Conservation (phyloP, 1,140 invertebrate species). For the Telenomus remus region DNA sequence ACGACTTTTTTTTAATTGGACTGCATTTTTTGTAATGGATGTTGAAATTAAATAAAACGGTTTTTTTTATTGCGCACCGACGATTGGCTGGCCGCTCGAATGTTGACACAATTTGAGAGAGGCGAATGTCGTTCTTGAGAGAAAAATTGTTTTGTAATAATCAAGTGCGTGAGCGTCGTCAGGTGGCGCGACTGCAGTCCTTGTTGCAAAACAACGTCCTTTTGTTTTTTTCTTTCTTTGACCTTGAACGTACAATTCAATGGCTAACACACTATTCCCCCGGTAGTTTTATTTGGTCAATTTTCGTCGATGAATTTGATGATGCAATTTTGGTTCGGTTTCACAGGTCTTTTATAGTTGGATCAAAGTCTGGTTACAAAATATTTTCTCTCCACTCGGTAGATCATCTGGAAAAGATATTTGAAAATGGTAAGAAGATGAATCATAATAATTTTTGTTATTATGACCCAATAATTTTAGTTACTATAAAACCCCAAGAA, state of each 20-base stretch:
- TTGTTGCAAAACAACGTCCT: no score
- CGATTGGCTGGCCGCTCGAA: conserved; percentile 1
- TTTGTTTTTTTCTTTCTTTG: no score
- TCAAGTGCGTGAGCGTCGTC: no score
- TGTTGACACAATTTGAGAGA: not conserved
- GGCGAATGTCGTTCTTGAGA: not conserved
- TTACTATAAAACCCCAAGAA: no score
- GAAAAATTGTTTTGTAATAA: no score
- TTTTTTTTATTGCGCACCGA: not conserved
- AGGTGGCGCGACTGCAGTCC: no score
- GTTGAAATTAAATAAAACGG: not conserved
- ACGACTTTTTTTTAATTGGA: not conserved
- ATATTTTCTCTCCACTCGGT: conserved; percentile 90
- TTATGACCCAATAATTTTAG: no score
- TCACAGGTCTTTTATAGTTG: conserved; percentile 92
- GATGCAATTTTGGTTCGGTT: conserved; percentile 1
- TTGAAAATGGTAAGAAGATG: conserved; percentile 88
- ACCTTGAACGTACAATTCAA: no score
- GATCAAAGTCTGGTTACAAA: conserved; percentile 90
- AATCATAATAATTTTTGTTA: no score
- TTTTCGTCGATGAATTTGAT: not conserved
- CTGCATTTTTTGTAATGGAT: not conserved
- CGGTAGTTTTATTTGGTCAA: no score
- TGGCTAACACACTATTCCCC: no score
- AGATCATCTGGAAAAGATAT: conserved; percentile 91